Base-by-base conservation (phyloP, 2,797 vertebrate species). In the Mormyrops attenuatus region DNA sequence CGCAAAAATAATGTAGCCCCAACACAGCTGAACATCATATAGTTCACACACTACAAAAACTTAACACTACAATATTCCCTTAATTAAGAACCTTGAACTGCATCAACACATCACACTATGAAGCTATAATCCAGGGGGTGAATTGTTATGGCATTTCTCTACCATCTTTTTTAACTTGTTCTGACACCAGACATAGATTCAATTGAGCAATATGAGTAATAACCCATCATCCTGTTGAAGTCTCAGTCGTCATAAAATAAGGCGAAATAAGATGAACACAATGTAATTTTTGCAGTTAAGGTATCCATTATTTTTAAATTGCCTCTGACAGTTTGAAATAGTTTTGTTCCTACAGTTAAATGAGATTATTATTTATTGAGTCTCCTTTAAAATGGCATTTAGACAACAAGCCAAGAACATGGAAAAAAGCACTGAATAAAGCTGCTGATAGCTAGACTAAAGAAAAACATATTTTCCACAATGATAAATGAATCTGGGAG, bases 221-320 rank as follows among this genome's bases (percentile, higher is more conserved):
- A 52, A 85, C 22, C 26, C n/a, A 85, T 30, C 49, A 13, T 52
- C 82, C 44, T 85, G 47, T 26, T 52, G 82, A 85, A 50, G 47
- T 85, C 44, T 49, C 80, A 47, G 82, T 52, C 8, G 5, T 11
- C 44, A 13, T 26, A 26, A 49, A 85, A 52, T 85, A 26, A 30
- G n/a, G 44, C 82, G 2, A n/a, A 82, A 85, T 85, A 85, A 52
- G 82, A 85, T 85, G 49, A 85, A 50, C 82, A 85, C 22, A 44
- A 15, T 52, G 82, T 52, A 85, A 47, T 85, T 89, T 89, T 87
- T 77, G 52, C 90, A 90, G 85, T 80, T 77, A 88, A 88, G 77
- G 85, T 90, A 80, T 88, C 87, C 53, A 90, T 90, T 90, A 82
- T 77, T 44, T 90, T 90, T 41, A 90, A 88, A 90, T 80, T 88